These are phyloP conservation scores for Chrysina gloriosa DNA, from an alignment of 2,888 invertebrate species.

Conservation along the genomic window DNA sequence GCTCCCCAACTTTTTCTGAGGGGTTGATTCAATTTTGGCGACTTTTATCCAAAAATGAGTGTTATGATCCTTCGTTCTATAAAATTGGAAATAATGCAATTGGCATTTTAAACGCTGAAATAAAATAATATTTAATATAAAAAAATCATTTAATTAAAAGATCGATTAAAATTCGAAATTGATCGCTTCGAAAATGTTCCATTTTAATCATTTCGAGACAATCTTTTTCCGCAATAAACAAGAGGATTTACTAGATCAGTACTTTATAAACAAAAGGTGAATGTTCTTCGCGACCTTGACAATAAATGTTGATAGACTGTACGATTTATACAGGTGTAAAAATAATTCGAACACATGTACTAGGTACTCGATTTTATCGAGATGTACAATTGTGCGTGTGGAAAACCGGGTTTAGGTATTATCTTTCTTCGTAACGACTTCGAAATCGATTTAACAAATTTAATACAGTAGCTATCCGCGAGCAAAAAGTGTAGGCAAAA, in stretches of 20 bases:
- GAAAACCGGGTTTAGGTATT: neutral
- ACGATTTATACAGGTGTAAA: conserved; percentile 16
- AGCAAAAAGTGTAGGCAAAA: conserved; percentile 15
- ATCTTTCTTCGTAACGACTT: neutral
- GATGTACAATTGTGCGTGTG: neutral
- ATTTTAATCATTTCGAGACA: no score
- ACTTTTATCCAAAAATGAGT: no score
- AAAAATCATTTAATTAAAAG: no score
- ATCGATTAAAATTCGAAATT: no score
- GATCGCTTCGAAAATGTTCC: no score
- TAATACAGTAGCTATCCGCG: neutral
- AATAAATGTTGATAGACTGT: conserved; percentile 51
- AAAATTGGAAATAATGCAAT: no score
- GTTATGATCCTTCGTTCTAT: no score
- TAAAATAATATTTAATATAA: no score
- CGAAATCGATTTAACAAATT: neutral
- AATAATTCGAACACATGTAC: no score
- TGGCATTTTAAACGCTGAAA: no score
- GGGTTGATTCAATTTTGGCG: no score
- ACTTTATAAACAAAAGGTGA: conserved; percentile 56
- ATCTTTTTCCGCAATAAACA: neutral
- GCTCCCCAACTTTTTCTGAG: no score
- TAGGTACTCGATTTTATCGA: neutral
- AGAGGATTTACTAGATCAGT: conserved; percentile 45
- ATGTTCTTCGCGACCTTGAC: conserved; percentile 63